Base-by-base conservation (phyloP, 1,140 invertebrate species). In the Orius insidiosus region DNA sequence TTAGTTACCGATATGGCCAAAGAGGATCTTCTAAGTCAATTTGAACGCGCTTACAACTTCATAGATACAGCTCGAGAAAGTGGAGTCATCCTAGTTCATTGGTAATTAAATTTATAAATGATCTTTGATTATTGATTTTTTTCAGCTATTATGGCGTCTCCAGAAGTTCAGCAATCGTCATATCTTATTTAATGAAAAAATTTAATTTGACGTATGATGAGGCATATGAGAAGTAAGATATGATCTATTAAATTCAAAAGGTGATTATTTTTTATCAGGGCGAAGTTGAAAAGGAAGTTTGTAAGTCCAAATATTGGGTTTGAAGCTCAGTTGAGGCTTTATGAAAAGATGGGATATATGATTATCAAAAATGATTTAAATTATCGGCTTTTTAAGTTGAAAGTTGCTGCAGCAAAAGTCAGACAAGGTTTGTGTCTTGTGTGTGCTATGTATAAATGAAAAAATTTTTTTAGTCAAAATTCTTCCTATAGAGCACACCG, bases 151-250 rank as follows among this genome's bases (percentile, higher is more conserved):
- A 77, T 58, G 85, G 85, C 13, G 75, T 89, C n/a, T 88, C 85
- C 2, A 66, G 86, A 47, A 88, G 84, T 54, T 78, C 82, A 1
- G 78, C 83, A 0, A 66, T 87, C 2, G 76, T 89, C 0, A 80
- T 87, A 50, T 84, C 80, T 6, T 88, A 80, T 57, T 61, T 85
- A 5, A 89, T 92, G 85, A 77, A 84, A 55, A 85, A 85, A 53
- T 72, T 81, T 57, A 59, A 71, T 3, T 64, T 85, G 45, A 71
- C 70, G 34, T 82, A 80, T 51, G 60, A 70, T 47, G 71, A 80
- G 42, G 83, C 85, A 1, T 77, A 78, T 52, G 68, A 77, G 10
- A 57, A 63, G 61, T 66, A n/a, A n/a, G n/a, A n/a, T n/a, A n/a
- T n/a, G n/a, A n/a, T n/a, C n/a, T n/a, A n/a, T n/a, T n/a, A n/a